phyloP scores from a whole-genome alignment of 1,140 invertebrate species.

The Holotrichia oblita region DNA sequence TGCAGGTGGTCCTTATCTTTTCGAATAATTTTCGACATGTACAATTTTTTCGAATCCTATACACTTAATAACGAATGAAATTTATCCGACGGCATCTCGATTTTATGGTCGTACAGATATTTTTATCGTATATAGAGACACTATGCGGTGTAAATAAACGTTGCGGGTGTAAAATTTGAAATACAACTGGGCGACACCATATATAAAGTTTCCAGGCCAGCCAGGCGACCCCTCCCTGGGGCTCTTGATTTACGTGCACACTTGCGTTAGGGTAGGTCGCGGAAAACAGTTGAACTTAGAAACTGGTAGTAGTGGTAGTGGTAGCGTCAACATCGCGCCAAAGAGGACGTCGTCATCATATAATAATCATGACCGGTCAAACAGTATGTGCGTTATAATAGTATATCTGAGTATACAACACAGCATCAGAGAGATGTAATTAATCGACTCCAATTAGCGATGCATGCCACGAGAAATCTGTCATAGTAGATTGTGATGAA shows the following conservation, averaged over 20 bases:
- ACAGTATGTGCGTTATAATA: not conserved
- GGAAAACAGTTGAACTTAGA: slow-evolving; percentile 42
- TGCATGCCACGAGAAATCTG: slow-evolving; percentile 47
- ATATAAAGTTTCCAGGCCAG: slow-evolving; percentile 42
- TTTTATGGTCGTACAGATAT: slow-evolving; percentile 13
- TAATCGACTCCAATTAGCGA: slow-evolving; percentile 46
- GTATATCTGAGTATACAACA: slow-evolving; percentile 14
- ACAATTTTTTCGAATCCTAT: slow-evolving; percentile 11
- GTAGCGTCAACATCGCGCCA: slow-evolving; percentile 1
- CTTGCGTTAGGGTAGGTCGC: slow-evolving; percentile 43
- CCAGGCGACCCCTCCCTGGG: slow-evolving; percentile 34
- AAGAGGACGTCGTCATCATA: slow-evolving; percentile 28
- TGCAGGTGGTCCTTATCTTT: not conserved
- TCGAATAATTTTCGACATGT: not conserved
- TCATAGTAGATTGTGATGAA: slow-evolving; percentile 48
- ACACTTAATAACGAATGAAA: not conserved
- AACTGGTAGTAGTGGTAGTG: slow-evolving; percentile 19
- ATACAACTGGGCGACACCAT: slow-evolving; percentile 44
- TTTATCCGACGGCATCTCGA: slow-evolving; percentile 30
- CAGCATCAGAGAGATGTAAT: slow-evolving; percentile 38
- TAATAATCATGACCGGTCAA: not conserved
- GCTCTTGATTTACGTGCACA: slow-evolving; percentile 44
- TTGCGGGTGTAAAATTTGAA: slow-evolving; percentile 44
- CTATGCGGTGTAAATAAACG: slow-evolving; percentile 26
- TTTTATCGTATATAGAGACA: not conserved